Conservation (phyloP, 2,113 vertebrate species). For the Chamaea fasciata region DNA sequence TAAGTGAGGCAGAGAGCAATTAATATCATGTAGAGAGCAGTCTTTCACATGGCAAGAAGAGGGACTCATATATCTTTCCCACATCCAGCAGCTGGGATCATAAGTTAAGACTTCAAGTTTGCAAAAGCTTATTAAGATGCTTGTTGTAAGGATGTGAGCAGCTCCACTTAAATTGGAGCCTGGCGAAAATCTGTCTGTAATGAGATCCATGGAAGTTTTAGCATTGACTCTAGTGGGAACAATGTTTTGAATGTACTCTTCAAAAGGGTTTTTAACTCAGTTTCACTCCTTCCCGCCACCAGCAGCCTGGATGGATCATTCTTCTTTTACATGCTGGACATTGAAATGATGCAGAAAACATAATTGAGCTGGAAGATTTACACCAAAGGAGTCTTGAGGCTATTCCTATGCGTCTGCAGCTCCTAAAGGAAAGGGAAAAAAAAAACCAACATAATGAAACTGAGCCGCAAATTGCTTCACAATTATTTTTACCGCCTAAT, state of each 20-base stretch:
- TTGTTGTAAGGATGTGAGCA: neutral
- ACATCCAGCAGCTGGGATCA: slow-evolving; percentile 11
- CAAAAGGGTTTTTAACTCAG: neutral
- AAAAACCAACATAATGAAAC: neutral
- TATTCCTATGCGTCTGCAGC: neutral
- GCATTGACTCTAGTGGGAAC: neutral
- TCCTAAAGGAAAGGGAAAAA: neutral
- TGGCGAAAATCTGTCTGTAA: neutral
- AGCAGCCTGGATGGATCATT: neutral
- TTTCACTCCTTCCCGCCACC: neutral
- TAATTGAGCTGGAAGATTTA: neutral
- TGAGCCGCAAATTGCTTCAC: slow-evolving; percentile 28
- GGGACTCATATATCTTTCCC: neutral
- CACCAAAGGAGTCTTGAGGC: neutral
- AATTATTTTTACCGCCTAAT: slow-evolving; percentile 52
- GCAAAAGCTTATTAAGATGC: neutral
- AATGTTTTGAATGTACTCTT: neutral
- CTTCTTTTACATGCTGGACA: neutral
- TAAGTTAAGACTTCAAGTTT: slow-evolving; percentile 13
- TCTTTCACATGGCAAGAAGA: slow-evolving; percentile 7
- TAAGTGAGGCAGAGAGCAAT: slow-evolving; percentile 30
- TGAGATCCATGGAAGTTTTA: neutral
- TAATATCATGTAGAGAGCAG: slow-evolving; percentile 32
- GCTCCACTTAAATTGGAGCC: neutral
- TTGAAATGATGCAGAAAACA: neutral